Evolutionary conservation across 37 sponge, comb jelly and placozoan genomes (phyloP).

Genomic region (Sycon ciliatum): DNA sequence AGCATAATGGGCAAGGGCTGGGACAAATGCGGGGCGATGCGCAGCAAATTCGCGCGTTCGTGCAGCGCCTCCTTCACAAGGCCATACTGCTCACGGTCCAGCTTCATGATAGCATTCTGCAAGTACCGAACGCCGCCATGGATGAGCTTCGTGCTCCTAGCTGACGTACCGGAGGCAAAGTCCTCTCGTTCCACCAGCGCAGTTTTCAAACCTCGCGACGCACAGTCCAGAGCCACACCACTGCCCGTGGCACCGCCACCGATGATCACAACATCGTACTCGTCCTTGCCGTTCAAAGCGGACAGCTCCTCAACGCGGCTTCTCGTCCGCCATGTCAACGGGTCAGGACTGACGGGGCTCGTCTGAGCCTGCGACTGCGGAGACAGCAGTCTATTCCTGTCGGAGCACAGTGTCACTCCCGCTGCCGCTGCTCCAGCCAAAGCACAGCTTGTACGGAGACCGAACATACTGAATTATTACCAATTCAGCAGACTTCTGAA

Average conservation of each 20-base stretch:
- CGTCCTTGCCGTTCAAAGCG: slow-evolving; percentile 41
- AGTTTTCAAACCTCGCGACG: slow-evolving; percentile 75
- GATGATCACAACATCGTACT: slow-evolving; percentile 90
- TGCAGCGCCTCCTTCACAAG: slow-evolving; percentile 90
- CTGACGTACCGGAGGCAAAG: slow-evolving; percentile 94
- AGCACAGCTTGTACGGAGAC: no score
- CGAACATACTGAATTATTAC: no score
- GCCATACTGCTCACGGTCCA: slow-evolving; percentile 83
- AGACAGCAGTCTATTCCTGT: no score
- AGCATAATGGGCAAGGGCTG: slow-evolving; percentile 92
- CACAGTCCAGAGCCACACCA: slow-evolving; percentile 90
- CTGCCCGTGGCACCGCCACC: slow-evolving; percentile 95
- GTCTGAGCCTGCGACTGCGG: no score
- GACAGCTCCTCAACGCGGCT: slow-evolving; percentile 50
- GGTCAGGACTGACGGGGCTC: no score
- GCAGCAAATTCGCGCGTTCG: slow-evolving; percentile 82
- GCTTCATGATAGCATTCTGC: slow-evolving; percentile 81
- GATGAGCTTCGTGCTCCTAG: slow-evolving; percentile 94
- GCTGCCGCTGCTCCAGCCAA: no score
- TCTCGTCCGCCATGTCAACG: no score
- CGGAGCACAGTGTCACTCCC: no score
- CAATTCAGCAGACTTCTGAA: no score
- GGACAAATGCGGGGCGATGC: slow-evolving; percentile 90
- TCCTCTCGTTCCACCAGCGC: slow-evolving; percentile 92
- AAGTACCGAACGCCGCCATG: slow-evolving; percentile 98